phyloP scores from a whole-genome alignment of 1,140 invertebrate species.

The Catajapyx aquilonaris region DNA sequence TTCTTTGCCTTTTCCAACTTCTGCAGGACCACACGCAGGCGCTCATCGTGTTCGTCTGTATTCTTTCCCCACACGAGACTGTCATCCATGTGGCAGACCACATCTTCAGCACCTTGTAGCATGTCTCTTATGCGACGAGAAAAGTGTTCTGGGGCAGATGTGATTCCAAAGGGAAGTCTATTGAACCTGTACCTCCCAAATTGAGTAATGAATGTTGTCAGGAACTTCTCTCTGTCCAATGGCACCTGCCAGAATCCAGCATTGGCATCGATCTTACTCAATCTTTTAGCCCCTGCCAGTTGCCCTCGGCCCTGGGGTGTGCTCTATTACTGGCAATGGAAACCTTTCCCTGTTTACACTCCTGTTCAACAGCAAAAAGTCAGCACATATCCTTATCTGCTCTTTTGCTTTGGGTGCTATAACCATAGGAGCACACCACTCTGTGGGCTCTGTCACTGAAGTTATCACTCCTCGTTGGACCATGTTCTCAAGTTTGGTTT shows the following conservation, averaged over 20 bases:
- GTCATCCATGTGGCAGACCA: slow-evolving; percentile 19
- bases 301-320: slow-evolving; percentile 1
- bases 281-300: slow-evolving; percentile 8
- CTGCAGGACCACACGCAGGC: slow-evolving; percentile 16
- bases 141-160: slow-evolving; percentile 7
- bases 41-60: slow-evolving; percentile 12
- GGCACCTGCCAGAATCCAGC: slow-evolving; percentile 13
- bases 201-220: slow-evolving; percentile 15
- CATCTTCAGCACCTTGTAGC: slow-evolving; percentile 12
- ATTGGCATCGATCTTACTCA: slow-evolving; percentile 11
- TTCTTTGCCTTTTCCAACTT: slow-evolving; percentile 9
- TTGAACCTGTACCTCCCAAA: slow-evolving; percentile 14
- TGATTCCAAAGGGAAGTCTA: slow-evolving; percentile 15
- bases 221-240: slow-evolving; percentile 10
- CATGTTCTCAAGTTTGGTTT: too few relatives aligned
- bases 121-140: background rate
- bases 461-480: too few relatives aligned
- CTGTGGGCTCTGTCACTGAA: too few relatives aligned
- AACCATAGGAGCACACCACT: too few relatives aligned
- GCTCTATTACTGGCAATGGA: slow-evolving; percentile 1
- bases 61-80: slow-evolving; percentile 15
- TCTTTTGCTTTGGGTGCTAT: slow-evolving; percentile 23
- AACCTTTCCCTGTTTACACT: slow-evolving; percentile 8
- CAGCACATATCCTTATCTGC: slow-evolving; percentile 24
- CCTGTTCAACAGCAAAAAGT: slow-evolving; percentile 26